Evolutionary conservation across 1,140 invertebrate genomes (phyloP), one percentile per base, ranked within the genome.

Genomic region (Hydropsyche tenuis): DNA sequence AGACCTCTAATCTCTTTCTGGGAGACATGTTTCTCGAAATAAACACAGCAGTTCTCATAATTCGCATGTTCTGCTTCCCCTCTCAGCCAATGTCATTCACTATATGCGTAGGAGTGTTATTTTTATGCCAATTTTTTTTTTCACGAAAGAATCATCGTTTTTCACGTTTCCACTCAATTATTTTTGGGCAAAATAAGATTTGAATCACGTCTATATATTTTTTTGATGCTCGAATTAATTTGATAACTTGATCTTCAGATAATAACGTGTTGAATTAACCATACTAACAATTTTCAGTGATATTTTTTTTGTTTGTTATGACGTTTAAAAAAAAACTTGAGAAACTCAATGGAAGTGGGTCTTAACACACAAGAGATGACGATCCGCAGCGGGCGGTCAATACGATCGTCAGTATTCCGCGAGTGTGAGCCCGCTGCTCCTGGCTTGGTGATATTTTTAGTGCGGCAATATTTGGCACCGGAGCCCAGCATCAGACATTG

Each of bases 381-480:
- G 64, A 64, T 65, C 60, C 75, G 53, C 73, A 74, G 72, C 48
- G 46, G 46, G 62, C 73, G 60, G 68, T 63, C 74, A 62, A 71
- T 43, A 42, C 27, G 60, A 60, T 27, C 48, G 64, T 56, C 23
- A 63, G 74, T 22, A 27, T 70, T 45, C 60, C 23, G 68, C 68
- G 37, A 51, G 51, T 37, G 60, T 37, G 60, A 63, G 62, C 72
- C 69, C 69, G 69, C 69, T 72, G 30, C 71, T 60, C 64, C 63
- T 43, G 70, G 75, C 60, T 65, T 73, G 42, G 73, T 66, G 74
- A 73, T 82, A 83, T 82, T 82, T 83, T 81, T 82, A 82, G 81
- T 79, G 76, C 78, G 77, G 79, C 80, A 80, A 80, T 80, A 81
- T 80, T 82, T 81, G 80, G 79, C 81, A 80, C 78, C 77, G 75